Conservation (phyloP, 2,888 invertebrate species). For the Mythimna pallens region DNA sequence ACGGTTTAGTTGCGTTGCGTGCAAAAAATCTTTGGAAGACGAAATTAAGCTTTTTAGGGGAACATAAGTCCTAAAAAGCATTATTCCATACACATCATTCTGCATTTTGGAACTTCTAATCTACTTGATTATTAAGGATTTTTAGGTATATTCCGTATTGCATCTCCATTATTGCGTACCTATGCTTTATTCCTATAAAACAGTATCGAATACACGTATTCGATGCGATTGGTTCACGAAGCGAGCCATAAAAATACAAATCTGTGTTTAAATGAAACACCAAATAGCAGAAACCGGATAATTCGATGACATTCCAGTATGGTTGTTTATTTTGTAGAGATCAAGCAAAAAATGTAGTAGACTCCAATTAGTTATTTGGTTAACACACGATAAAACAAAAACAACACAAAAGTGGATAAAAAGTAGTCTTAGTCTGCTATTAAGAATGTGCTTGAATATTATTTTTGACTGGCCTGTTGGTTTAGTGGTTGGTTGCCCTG, state of each 20-base stretch:
- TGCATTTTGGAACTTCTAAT: neutral
- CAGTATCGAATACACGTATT: neutral
- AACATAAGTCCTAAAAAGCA: neutral
- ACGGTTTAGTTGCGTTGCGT: neutral
- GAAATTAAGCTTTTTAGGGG: neutral
- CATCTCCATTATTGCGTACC: neutral
- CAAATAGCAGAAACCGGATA: slow-evolving; percentile 27
- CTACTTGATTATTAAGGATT: too few relatives aligned
- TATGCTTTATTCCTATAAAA: neutral
- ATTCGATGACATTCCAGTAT: neutral
- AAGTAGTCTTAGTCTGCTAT: neutral
- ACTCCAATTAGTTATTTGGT: slow-evolving; percentile 1
- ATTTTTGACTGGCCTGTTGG: too few relatives aligned
- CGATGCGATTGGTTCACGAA: too few relatives aligned
- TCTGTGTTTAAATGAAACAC: slow-evolving; percentile 2
- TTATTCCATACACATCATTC: neutral
- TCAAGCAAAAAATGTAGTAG: slow-evolving; percentile 20
- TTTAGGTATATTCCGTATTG: neutral
- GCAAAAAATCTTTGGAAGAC: neutral
- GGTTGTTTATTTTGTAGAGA: slow-evolving; percentile 18
- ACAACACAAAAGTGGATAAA: neutral
- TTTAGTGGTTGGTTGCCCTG: too few relatives aligned
- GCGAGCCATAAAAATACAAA: slow-evolving; percentile 6
- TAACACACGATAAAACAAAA: slow-evolving; percentile 1
- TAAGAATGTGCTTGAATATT: slow-evolving; percentile 2